Evolutionary conservation across 2,888 invertebrate genomes (phyloP), one percentile per base, ranked within the genome.

Genomic region (Coelinius sp.): DNA sequence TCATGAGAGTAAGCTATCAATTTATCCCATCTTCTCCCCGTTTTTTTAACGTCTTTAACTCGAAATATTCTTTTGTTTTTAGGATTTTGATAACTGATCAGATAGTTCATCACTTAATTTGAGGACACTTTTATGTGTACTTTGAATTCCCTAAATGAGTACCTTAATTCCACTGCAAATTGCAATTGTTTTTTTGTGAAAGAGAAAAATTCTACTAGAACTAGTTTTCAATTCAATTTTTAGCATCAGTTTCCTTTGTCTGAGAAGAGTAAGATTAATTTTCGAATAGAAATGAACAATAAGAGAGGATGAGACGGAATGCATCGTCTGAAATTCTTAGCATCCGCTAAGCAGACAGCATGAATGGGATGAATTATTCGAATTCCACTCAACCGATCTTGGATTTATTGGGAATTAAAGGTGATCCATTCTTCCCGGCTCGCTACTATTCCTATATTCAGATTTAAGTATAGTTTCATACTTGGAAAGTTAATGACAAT

Each of bases 1-100:
- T 71, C 79, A 86, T 74, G 75, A 82, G 80, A 81, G 85, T 77
- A 78, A 86, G 75, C 41, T 53, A 44, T 63, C 52, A 27, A 35
- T 38, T 41, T 53, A 38, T 25, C 22, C 31, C 70, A 10, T 41
- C 12, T 44, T 14, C 25, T 63, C 0, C 10, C n/a, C 7, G n/a
- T 38, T 17, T 25, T 38, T 14, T 2, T 10, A 38, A 56, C 24
- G 12, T 35, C 6, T 24, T 49, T 69, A 56, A 68, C 70, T 8
- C 59, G 2, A 38, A 46, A 53, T 49, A 31, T 67, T 56, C 27
- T 38, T 72, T 59, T 24, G 6, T 56, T 73, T 67, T 49, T 52
- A 68, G 71, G 66, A 71, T 56, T 69, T 63, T 41, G 44, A 53
- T 66, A 64, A 46, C 52, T 68, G 38, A 59, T 24, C 20, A 17